A percentile compares a stretch with the other conserved stretches of the same genome.
Conservation (phyloP, 2,113 vertebrate genomes). For the Tachysurus fulvidraco region DNA sequence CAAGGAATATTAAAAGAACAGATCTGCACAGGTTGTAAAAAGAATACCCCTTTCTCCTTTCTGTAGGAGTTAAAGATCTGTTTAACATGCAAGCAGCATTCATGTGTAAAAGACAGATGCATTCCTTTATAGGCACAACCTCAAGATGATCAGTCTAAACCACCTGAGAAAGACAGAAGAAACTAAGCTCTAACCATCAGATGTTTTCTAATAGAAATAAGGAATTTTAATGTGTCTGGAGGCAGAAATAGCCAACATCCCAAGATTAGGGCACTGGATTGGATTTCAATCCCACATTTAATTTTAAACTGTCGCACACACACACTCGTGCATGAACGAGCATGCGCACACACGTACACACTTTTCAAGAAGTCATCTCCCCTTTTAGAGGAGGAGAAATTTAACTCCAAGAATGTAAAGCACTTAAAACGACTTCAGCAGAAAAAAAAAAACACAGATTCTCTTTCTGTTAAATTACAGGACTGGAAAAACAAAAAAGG, state of each 20-base stretch:
- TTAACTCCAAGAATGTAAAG: conserved; percentile 16
- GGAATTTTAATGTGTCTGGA: conserved; percentile 3
- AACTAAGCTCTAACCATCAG: not conserved
- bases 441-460: not conserved
- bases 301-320: conserved; percentile 12
- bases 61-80: not conserved
- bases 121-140: conserved; percentile 7
- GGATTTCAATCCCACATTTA: conserved; percentile 42
- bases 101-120: not conserved
- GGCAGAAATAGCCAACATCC: not conserved
- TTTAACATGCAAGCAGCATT: not conserved
- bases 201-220: not conserved
- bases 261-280: conserved; percentile 19
- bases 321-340: not conserved
- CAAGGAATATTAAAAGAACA: not conserved
- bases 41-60: not conserved
- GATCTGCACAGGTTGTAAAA: not conserved
- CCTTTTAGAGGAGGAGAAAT: not conserved
- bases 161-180: not conserved
- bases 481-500: not conserved
- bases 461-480: conserved; percentile 26
- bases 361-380: not conserved
- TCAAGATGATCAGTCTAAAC: not conserved
- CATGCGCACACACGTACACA: not conserved
- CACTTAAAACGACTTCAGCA: conserved; percentile 10